phyloP scores from a whole-genome alignment of 2,888 invertebrate species.

The Cataglyphis rosenhaueri region DNA sequence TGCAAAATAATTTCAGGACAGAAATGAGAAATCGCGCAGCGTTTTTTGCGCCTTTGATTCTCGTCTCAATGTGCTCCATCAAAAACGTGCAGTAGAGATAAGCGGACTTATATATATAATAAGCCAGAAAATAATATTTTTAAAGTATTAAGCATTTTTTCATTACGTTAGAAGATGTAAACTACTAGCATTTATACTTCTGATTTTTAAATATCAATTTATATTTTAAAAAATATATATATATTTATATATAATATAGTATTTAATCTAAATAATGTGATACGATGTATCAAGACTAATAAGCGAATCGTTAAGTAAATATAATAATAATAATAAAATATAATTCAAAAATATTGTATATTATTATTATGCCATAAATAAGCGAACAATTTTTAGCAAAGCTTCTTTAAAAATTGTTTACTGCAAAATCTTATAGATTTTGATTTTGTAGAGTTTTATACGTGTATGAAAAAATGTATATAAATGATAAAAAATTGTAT shows the following conservation, averaged over 20 bases:
- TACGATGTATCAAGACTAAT: background rate
- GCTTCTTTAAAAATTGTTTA: background rate
- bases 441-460: background rate
- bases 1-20: conserved; percentile 50
- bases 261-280: background rate
- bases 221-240: too few species aligned
- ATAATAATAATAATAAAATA: too few species aligned
- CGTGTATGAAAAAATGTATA: background rate
- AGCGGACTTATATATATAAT: conserved; percentile 4
- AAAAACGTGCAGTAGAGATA: conserved; percentile 51
- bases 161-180: background rate
- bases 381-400: background rate
- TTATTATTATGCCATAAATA: too few species aligned
- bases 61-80: conserved; percentile 35
- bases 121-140: conserved; percentile 11
- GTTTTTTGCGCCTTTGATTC: conserved; percentile 42
- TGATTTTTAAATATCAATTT: conserved; percentile 15
- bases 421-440: background rate
- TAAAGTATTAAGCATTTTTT: conserved; percentile 17
- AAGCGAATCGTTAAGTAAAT: too few species aligned
- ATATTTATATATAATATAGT: too few species aligned
- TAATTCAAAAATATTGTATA: too few species aligned
- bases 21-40: conserved; percentile 45
- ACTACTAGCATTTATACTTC: background rate
- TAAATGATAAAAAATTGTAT: background rate